Base-by-base conservation (phyloP, 2,888 invertebrate species). In the Germaria angustata region DNA sequence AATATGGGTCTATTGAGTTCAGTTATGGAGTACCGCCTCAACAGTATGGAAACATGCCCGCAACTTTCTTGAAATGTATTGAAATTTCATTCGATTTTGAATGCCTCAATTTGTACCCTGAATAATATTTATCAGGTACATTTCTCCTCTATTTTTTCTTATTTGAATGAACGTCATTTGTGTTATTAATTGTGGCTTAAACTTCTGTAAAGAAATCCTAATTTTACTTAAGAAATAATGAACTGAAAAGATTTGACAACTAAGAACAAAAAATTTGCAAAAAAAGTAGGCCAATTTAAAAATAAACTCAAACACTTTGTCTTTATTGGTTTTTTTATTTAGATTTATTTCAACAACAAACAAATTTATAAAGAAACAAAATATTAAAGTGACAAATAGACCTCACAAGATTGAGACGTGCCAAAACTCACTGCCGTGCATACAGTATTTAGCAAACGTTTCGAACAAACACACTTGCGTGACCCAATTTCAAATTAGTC, bases 351-450 rank as follows among this genome's bases (percentile, higher is more conserved):
- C 9, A 15, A 7, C 46, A 20, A 22, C 28, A 22, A 24, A 49
- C 22, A 5, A 36, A 32, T 3, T 36, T 57, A 49, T 1, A 44
- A 59, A 57, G 17, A 13, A 44, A 55, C 2, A 57, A 44, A 28
- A 28, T 6, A 28, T 28, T 55, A 57, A 22, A 36, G 49, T 39
- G 4, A 41, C 8, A 20, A 20, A 51, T 51, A 51, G 41, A 41
- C 24, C n/a, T 36, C 13, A 9, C 39, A 34, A 39, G 36, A 65
- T 34, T 49, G 13, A 32, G 17, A 28, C 22, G 55, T 65, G 55
- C 13, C 36, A 65, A 75, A 55, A 17, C 8, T 34, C 9, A 75
- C n/a, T n/a, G n/a, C n/a, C n/a, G n/a, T n/a, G n/a, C n/a, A n/a
- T n/a, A n/a, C n/a, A n/a, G n/a, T n/a, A n/a, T n/a, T n/a, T n/a